Evolutionary conservation across 2,888 invertebrate species (phyloP).

Genomic region (Pachymerium ferrugineum): DNA sequence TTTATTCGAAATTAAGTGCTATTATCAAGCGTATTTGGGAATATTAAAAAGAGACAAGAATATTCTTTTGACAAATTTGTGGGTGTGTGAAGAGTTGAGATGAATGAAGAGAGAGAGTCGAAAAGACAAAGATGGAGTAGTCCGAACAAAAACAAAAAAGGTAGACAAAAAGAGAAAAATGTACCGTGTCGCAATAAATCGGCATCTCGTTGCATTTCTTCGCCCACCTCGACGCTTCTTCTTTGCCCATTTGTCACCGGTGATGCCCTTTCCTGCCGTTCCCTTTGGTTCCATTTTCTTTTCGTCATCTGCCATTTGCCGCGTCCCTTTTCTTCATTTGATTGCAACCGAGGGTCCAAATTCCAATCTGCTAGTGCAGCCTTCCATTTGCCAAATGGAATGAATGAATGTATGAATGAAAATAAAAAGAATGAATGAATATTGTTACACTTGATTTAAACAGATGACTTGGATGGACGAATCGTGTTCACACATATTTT

Average conservation of each 20-base stretch:
- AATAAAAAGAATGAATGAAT: background rate
- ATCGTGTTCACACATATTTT: background rate
- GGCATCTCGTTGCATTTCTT: constrained; percentile 13
- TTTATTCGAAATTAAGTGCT: constrained; percentile 12
- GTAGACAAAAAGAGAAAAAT: constrained; percentile 7
- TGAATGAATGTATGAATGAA: constrained; percentile 1
- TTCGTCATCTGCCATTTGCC: constrained; percentile 9
- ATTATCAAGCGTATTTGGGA: background rate
- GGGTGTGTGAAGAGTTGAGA: background rate
- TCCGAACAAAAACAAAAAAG: background rate
- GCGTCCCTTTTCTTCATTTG: constrained; percentile 3
- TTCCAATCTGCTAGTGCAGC: background rate
- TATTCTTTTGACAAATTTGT: background rate
- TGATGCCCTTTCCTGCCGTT: background rate
- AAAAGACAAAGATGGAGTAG: background rate
- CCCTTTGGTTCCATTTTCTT: constrained; percentile 14
- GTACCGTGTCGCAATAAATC: constrained; percentile 12
- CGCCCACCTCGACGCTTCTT: constrained; percentile 9
- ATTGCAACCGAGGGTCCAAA: constrained; percentile 1
- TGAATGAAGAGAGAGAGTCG: background rate
- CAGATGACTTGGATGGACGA: background rate
- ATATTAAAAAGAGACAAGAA: background rate
- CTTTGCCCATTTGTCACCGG: background rate
- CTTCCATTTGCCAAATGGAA: constrained; percentile 10
- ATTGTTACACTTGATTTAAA: constrained; percentile 7